Evolutionary conservation across 1,140 invertebrate genomes (phyloP).

Genomic region (Hetaerina americana): DNA sequence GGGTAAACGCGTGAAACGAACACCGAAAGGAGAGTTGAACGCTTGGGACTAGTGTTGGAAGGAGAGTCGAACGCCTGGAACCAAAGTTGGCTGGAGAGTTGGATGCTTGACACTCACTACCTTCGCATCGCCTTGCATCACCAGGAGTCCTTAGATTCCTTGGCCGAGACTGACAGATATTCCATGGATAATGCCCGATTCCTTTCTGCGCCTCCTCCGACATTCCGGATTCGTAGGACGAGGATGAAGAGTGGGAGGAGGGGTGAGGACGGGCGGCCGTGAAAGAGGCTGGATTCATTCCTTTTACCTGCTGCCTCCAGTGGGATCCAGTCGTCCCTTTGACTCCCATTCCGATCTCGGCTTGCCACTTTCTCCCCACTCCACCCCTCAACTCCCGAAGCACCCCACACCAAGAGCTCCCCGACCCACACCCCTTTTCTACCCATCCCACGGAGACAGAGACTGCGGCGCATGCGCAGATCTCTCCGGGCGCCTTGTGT

Average conservation of each 20-base stretch:
- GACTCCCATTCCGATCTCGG: neutral
- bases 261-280: neutral
- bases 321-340: neutral
- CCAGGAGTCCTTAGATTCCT: neutral
- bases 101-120: neutral
- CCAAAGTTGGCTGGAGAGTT: neutral
- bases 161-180: neutral
- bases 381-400: neutral
- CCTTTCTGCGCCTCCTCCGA: neutral
- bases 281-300: neutral
- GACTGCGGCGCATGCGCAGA: neutral
- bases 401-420: neutral
- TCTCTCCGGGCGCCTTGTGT: too few relatives aligned
- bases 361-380: neutral
- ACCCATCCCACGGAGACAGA: too few relatives aligned
- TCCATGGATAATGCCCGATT: neutral
- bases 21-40: too few relatives aligned
- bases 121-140: neutral
- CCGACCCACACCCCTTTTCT: too few relatives aligned
- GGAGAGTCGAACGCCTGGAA: too few relatives aligned
- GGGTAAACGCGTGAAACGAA: too few relatives aligned
- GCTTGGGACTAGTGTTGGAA: too few relatives aligned
- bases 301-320: neutral
- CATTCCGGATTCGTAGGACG: too few relatives aligned
- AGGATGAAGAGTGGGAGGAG: too few relatives aligned